Evolutionary conservation across 1,140 invertebrate genomes (phyloP).

Genomic region (Orussus abietinus): DNA sequence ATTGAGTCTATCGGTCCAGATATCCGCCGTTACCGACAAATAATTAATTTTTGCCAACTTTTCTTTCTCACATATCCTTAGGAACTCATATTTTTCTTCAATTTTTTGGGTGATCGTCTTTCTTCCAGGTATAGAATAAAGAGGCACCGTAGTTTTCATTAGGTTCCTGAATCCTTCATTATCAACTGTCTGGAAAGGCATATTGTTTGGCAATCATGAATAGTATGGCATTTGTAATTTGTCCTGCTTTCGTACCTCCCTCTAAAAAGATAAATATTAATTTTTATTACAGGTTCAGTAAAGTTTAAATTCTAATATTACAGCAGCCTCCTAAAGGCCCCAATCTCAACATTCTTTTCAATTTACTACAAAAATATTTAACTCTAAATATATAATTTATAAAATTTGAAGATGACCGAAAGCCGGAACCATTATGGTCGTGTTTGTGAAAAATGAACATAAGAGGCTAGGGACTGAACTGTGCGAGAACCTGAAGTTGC

Average conservation of each 20-base stretch:
- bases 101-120: slow-evolving; percentile 28
- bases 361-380: too few species aligned
- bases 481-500: too few species aligned
- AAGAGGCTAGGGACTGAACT: too few species aligned
- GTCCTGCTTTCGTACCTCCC: slow-evolving; percentile 9
- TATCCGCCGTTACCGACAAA: slow-evolving; percentile 33
- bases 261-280: not conserved
- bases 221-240: slow-evolving; percentile 26
- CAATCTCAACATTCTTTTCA: too few species aligned
- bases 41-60: slow-evolving; percentile 18
- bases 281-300: not conserved
- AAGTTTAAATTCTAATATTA: too few species aligned
- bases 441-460: too few species aligned
- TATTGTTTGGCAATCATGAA: slow-evolving; percentile 40
- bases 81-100: slow-evolving; percentile 40
- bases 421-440: too few species aligned
- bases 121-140: slow-evolving; percentile 41
- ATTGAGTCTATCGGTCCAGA: slow-evolving; percentile 32
- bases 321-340: too few species aligned
- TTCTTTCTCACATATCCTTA: slow-evolving; percentile 23
- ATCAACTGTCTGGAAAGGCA: slow-evolving; percentile 42
- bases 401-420: too few species aligned
- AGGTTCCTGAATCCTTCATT: slow-evolving; percentile 42
- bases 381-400: too few species aligned
- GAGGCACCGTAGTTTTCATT: slow-evolving; percentile 37